A percentile compares a stretch with the other conserved stretches of the same genome.
phyloP scores from a whole-genome alignment of 2,888 invertebrate genomes.

The Catocala fraxini region DNA sequence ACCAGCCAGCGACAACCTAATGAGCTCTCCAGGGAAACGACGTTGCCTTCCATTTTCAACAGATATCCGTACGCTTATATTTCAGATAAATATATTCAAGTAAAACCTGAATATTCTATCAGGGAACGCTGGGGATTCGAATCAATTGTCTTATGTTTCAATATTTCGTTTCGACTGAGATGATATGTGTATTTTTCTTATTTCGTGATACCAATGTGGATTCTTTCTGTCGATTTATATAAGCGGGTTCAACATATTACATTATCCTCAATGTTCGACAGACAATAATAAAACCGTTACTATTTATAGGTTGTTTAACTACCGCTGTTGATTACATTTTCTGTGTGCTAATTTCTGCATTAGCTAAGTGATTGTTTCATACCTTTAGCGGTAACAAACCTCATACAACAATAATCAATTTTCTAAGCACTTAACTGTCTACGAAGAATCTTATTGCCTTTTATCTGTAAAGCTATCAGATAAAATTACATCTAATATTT shows the following conservation, averaged over 20 bases:
- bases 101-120: conserved; percentile 54
- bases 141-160: conserved; percentile 52
- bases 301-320: too few species aligned
- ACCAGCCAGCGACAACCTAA: conserved; percentile 64
- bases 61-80: conserved; percentile 55
- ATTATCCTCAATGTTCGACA: too few species aligned
- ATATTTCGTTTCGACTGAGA: conserved; percentile 39
- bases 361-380: too few species aligned
- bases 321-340: too few species aligned
- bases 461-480: conserved; percentile 42
- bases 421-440: conserved; percentile 31
- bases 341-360: too few species aligned
- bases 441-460: conserved; percentile 34
- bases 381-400: background rate
- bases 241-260: too few species aligned
- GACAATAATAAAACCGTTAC: too few species aligned
- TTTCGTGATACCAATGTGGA: conserved; percentile 24
- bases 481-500: conserved; percentile 38
- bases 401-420: background rate
- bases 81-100: conserved; percentile 51
- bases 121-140: conserved; percentile 44
- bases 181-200: conserved; percentile 35
- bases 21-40: conserved; percentile 65
- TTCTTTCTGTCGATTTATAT: too few species aligned
- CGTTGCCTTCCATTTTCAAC: conserved; percentile 60